These are phyloP conservation scores for Vicugna pacos DNA, from an alignment of 2,113 vertebrate genomes.

Conservation along the genomic window DNA sequence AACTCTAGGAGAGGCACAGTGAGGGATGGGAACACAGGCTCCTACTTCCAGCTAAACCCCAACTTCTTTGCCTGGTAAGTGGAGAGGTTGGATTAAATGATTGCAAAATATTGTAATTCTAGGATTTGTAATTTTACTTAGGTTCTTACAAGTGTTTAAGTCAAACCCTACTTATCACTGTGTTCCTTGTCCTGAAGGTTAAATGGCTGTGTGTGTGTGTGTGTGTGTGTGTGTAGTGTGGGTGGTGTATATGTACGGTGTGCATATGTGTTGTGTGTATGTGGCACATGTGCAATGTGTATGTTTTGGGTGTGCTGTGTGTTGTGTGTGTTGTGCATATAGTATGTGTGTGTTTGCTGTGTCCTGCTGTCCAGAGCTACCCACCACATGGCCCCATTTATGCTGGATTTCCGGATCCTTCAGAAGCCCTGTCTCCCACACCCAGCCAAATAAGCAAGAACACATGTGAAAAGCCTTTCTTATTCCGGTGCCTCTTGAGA, in stretches of 20 bases:
- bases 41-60: not conserved
- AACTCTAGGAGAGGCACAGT: not conserved
- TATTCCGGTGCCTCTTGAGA: conserved; percentile 4
- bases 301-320: not conserved
- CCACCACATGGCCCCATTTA: not conserved
- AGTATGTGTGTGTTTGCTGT: not conserved
- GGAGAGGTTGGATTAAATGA: not conserved
- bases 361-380: not conserved
- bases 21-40: not conserved
- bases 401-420: conserved; percentile 27
- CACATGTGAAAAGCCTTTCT: conserved; percentile 69
- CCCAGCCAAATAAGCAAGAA: conserved; percentile 77
- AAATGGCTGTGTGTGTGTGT: not conserved
- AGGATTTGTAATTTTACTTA: conserved; percentile 17
- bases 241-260: not conserved
- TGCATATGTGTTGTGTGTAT: not conserved
- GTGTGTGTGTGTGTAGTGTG: not conserved
- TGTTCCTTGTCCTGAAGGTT: not conserved
- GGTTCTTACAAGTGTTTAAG: not conserved
- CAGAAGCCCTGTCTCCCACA: conserved; percentile 34
- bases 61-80: not conserved
- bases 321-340: not conserved
- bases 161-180: not conserved
- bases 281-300: not conserved
- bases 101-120: not conserved